A percentile compares a stretch with the other conserved stretches of the same genome.
These are phyloP conservation scores for Coregonus suidteri DNA, from an alignment of 2,797 vertebrate genomes.

Conservation along the genomic window DNA sequence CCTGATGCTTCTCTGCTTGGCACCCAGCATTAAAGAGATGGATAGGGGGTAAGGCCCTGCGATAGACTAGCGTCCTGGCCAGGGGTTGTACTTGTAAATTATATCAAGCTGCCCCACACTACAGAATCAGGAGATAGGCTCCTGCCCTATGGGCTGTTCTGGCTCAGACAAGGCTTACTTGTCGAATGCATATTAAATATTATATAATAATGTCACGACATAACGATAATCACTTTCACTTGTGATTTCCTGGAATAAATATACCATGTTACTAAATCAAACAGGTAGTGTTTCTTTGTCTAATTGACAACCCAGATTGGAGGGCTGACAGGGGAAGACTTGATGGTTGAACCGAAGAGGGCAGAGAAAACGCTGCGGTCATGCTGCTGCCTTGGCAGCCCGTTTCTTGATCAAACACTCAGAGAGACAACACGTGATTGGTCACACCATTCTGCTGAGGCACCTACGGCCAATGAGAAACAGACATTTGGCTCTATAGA, in stretches of 20 bases:
- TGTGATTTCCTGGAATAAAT: neutral
- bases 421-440: conserved; percentile 38
- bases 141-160: too few species aligned
- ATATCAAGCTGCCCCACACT: too few species aligned
- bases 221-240: conserved; percentile 3
- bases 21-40: too few species aligned
- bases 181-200: too few species aligned
- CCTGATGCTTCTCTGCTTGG: too few species aligned
- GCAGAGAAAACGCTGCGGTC: neutral
- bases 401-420: conserved; percentile 1
- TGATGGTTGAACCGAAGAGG: neutral
- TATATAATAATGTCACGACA: neutral
- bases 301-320: neutral
- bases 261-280: neutral
- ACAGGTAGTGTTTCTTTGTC: too few species aligned
- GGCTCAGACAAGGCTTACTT: too few species aligned
- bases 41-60: too few species aligned
- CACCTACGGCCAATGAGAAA: conserved; percentile 55
- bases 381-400: neutral
- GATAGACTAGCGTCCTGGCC: too few species aligned
- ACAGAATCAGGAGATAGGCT: too few species aligned
- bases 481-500: conserved; percentile 23
- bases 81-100: too few species aligned
- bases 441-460: conserved; percentile 60
- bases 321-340: neutral